Conservation (phyloP, 2,888 invertebrate species). For the Tineola bisselliella region DNA sequence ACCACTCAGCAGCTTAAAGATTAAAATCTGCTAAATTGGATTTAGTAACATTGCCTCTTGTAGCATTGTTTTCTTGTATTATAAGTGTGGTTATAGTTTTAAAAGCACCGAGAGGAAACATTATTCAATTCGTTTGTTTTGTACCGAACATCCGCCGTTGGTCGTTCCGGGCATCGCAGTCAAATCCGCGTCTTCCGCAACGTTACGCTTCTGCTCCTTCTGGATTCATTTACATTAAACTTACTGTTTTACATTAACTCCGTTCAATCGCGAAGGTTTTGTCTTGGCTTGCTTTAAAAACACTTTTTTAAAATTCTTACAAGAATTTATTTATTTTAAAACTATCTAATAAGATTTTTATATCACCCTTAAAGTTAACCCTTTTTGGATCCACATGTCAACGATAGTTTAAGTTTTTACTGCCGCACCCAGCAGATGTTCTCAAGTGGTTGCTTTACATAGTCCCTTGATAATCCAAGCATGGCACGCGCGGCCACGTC, state of each 20-base stretch:
- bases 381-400: constrained; percentile 6
- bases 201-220: not conserved
- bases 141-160: constrained; percentile 10
- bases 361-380: not conserved
- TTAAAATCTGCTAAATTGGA: constrained; percentile 1
- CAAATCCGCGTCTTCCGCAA: constrained; percentile 10
- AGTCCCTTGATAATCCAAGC: constrained; percentile 38
- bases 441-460: constrained; percentile 34
- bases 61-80: not conserved
- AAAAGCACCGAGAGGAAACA: constrained; percentile 1
- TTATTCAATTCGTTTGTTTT: constrained; percentile 11
- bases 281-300: too few relatives aligned
- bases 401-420: constrained; percentile 11
- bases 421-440: constrained; percentile 30
- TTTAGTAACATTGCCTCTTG: not conserved
- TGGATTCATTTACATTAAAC: not conserved
- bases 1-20: not conserved
- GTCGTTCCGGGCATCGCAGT: constrained; percentile 6
- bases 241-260: not conserved
- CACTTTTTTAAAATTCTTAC: too few relatives aligned
- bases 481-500: constrained; percentile 49
- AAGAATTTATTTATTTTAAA: not conserved
- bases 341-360: not conserved
- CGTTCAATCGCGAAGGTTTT: too few relatives aligned
- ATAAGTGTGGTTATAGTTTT: not conserved